Evolutionary conservation across 2,113 vertebrate species (phyloP), one percentile per base, ranked within the genome.

Genomic region (Colistium nudipinnis): DNA sequence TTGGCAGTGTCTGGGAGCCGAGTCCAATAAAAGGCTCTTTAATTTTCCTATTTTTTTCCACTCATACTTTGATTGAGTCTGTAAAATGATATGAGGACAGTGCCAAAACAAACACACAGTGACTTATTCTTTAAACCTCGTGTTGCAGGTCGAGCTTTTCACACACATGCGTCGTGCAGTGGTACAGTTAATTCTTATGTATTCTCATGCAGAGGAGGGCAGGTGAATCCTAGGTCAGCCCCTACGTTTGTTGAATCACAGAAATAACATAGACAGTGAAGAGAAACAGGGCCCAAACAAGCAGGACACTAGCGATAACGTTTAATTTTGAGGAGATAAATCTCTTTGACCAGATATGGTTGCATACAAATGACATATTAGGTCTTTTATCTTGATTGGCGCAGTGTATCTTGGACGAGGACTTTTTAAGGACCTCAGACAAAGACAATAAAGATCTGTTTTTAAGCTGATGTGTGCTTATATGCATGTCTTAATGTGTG

Each of bases 41-140:
- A 74, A 60, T 79, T 81, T 74, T 74, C 24, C 19, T 33, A 74
- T 79, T 70, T 59, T 81, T 74, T 61, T 76, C 14, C 74, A 49
- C 28, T 81, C 38, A 59, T 52, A 24, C 53, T 90, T 87, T 76
- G 80, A 57, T 87, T 69, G 64, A 75, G 65, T 86, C 71, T 83
- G 70, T 86, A 79, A 88, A 87, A 78, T 76, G 73, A 87, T 83
- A 76, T 33, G 20, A 78, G 36, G 12, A 19, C 47, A 14, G 12
- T 17, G 82, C 87, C 91, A 90, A 90, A 69, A 87, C 79, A 85
- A 92, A 91, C 87, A 87, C 62, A 64, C 66, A 81, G 48, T 64
- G 76, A 84, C 82, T 72, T 86, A 78, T 89, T 86, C 74, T 87
- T 88, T 45, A 80, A 91, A 89, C 83, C 79, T 90, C 79, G 20